phyloP scores from a whole-genome alignment of 2,888 invertebrate genomes.

The Parnassius apollo region DNA sequence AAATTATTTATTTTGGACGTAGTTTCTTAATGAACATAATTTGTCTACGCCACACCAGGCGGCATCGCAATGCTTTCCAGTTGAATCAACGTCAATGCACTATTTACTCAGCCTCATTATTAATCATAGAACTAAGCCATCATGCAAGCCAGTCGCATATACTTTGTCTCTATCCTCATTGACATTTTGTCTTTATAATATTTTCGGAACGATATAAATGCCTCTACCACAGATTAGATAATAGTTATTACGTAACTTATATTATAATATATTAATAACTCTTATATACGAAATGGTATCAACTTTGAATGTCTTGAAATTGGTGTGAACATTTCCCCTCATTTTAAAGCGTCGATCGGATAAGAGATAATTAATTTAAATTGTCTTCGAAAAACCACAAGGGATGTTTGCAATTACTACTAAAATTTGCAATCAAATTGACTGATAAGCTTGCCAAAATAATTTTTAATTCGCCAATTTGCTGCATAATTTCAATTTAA shows the following conservation, averaged over 20 bases:
- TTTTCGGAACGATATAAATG: slow-evolving; percentile 1
- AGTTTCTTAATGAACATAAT: slow-evolving; percentile 29
- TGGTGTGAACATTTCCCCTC: slow-evolving; percentile 7
- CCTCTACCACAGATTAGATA: background rate
- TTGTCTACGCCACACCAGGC: slow-evolving; percentile 36
- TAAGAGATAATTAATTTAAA: slow-evolving; percentile 24
- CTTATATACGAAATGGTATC: background rate
- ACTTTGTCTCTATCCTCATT: background rate
- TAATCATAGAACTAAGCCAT: slow-evolving; percentile 37
- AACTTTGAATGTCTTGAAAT: slow-evolving; percentile 12
- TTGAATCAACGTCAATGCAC: slow-evolving; percentile 38
- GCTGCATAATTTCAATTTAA: background rate
- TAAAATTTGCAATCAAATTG: slow-evolving; percentile 18
- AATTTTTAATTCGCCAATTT: background rate
- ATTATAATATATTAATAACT: background rate
- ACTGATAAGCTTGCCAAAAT: slow-evolving; percentile 10
- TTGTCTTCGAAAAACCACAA: slow-evolving; percentile 17
- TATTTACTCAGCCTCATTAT: slow-evolving; percentile 43
- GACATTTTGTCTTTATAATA: slow-evolving; percentile 9
- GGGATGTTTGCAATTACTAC: slow-evolving; percentile 20
- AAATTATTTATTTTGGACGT: slow-evolving; percentile 25
- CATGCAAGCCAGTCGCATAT: slow-evolving; percentile 10
- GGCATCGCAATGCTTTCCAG: slow-evolving; percentile 33
- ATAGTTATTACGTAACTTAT: background rate
- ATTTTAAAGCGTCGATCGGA: slow-evolving; percentile 10